Evolutionary conservation across 2,797 vertebrate species (phyloP).

Genomic region (Helostoma temminkii): DNA sequence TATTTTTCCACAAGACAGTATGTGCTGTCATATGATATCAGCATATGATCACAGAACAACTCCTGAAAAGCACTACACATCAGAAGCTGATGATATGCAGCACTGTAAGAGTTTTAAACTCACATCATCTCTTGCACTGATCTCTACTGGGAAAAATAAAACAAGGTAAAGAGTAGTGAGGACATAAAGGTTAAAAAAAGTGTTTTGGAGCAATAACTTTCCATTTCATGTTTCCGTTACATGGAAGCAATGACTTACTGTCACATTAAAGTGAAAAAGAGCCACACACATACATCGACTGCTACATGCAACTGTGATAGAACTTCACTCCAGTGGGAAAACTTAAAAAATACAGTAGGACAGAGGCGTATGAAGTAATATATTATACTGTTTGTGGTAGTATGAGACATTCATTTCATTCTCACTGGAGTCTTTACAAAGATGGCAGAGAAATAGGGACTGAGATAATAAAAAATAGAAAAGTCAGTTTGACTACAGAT

Average conservation of each 20-base stretch:
- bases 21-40: not conserved
- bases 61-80: slow-evolving; percentile 28
- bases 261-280: slow-evolving; percentile 61
- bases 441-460: slow-evolving; percentile 44
- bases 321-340: slow-evolving; percentile 39
- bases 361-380: slow-evolving; percentile 47
- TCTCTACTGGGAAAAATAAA: slow-evolving; percentile 43
- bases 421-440: slow-evolving; percentile 32
- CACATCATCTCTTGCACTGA: slow-evolving; percentile 32
- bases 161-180: slow-evolving; percentile 36
- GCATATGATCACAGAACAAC: slow-evolving; percentile 34
- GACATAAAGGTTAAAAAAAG: not conserved
- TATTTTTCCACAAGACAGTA: slow-evolving; percentile 11
- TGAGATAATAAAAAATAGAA: slow-evolving; percentile 52
- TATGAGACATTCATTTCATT: slow-evolving; percentile 6
- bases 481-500: slow-evolving; percentile 51
- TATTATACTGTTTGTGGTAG: slow-evolving; percentile 14
- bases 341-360: slow-evolving; percentile 37
- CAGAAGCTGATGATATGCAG: slow-evolving; percentile 28
- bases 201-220: slow-evolving; percentile 36
- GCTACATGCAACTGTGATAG: slow-evolving; percentile 22
- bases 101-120: slow-evolving; percentile 37
- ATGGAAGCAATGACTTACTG: slow-evolving; percentile 40
- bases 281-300: slow-evolving; percentile 31
- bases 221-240: slow-evolving; percentile 46